Evolutionary conservation across 2,888 invertebrate genomes (phyloP).

Genomic region (Mythimna vitellina): DNA sequence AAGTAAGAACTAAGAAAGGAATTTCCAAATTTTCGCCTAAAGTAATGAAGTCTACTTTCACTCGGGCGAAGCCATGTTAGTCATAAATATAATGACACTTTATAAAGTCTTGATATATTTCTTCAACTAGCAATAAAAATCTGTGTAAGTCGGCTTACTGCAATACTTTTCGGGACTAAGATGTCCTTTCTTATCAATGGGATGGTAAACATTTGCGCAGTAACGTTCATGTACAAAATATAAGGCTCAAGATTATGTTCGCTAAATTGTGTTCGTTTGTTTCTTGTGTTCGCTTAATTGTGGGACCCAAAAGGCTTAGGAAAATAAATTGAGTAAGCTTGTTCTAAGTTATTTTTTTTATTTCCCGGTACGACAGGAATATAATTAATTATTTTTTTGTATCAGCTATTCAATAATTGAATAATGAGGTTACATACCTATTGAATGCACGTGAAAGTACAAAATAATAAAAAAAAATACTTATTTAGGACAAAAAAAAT

Average conservation of each 20-base stretch:
- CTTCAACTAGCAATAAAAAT: not conserved
- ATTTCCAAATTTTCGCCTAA: too few species aligned
- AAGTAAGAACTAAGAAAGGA: too few species aligned
- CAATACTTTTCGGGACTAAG: slow-evolving; percentile 12
- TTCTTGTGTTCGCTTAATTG: slow-evolving; percentile 18
- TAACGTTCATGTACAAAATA: slow-evolving; percentile 34
- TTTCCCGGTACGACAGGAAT: not conserved
- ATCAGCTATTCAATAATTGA: not conserved
- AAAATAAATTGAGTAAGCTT: slow-evolving; percentile 14
- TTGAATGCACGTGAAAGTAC: not conserved
- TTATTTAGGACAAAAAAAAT: not conserved
- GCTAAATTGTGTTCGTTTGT: slow-evolving; percentile 31
- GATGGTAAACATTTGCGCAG: not conserved
- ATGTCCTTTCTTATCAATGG: slow-evolving; percentile 19
- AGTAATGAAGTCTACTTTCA: too few species aligned
- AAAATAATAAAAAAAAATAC: not conserved
- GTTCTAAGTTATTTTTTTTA: not conserved
- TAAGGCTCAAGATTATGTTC: not conserved
- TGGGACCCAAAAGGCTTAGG: slow-evolving; percentile 27
- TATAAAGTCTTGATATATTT: too few species aligned
- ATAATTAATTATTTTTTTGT: not conserved
- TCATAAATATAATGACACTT: too few species aligned
- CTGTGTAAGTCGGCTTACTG: not conserved
- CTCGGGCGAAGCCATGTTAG: too few species aligned
- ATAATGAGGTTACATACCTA: not conserved